Evolutionary conservation across 1,140 invertebrate genomes (phyloP).

Genomic region (Micrasema longulum): DNA sequence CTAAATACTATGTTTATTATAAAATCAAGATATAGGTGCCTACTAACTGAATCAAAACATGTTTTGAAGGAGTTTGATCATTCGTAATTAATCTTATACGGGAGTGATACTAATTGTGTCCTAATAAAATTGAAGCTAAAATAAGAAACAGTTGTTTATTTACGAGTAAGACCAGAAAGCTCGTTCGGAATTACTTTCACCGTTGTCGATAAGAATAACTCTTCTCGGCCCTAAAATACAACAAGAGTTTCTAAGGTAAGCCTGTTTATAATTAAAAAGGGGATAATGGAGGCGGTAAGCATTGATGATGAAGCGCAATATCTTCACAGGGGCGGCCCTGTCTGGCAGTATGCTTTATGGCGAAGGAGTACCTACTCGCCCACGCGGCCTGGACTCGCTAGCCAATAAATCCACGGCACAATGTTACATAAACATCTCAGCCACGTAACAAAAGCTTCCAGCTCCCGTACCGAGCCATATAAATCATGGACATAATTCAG

Average conservation of each 20-base stretch:
- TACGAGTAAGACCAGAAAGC: too few species aligned
- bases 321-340: slow-evolving; percentile 17
- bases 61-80: too few species aligned
- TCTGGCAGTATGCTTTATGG: slow-evolving; percentile 19
- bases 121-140: too few species aligned
- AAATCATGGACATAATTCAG: neutral
- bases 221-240: too few species aligned
- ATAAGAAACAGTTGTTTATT: too few species aligned
- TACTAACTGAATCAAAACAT: too few species aligned
- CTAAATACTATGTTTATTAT: too few species aligned
- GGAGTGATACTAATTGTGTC: too few species aligned
- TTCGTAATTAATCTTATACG: too few species aligned
- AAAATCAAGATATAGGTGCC: too few species aligned
- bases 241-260: slow-evolving; percentile 2
- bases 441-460: slow-evolving; percentile 33
- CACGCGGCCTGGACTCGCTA: slow-evolving; percentile 18
- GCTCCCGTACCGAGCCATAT: slow-evolving; percentile 20
- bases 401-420: slow-evolving; percentile 21
- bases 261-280: slow-evolving; percentile 24
- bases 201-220: too few species aligned
- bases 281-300: slow-evolving; percentile 12
- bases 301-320: slow-evolving; percentile 8
- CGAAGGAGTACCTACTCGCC: slow-evolving; percentile 20
- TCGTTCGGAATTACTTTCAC: too few species aligned
- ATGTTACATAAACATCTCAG: slow-evolving; percentile 40